A percentile compares a stretch with the other conserved stretches of the same genome.
These are phyloP conservation scores for Zaprionus lachaisei DNA, from an alignment of 1,140 invertebrate species.

Conservation along the genomic window DNA sequence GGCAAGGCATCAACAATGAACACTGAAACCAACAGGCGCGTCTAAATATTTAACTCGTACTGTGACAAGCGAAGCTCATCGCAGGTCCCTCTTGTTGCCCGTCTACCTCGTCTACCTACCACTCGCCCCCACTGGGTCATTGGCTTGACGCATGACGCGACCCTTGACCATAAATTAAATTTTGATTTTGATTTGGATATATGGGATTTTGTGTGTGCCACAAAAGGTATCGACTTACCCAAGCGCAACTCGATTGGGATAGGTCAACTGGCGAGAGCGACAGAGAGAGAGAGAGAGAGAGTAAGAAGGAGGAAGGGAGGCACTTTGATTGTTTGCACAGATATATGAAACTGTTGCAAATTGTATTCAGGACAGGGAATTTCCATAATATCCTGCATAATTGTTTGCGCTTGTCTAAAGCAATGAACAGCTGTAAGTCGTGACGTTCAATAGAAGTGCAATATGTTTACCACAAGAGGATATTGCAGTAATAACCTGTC, in stretches of 20 bases:
- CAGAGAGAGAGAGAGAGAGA: background rate
- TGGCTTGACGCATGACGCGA: conserved; percentile 44
- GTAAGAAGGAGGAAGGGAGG: background rate
- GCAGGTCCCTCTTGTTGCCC: background rate
- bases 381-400: background rate
- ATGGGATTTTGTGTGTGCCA: conserved; percentile 15
- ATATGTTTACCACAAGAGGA: too few relatives aligned
- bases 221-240: conserved; percentile 25
- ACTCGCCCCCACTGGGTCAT: conserved; percentile 22
- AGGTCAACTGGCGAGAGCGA: conserved; percentile 3
- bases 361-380: background rate
- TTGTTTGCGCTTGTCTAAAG: background rate
- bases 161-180: conserved; percentile 54
- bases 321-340: background rate
- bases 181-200: conserved; percentile 41
- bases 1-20: conserved; percentile 32
- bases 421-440: background rate
- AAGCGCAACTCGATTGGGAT: conserved; percentile 13
- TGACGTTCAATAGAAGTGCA: background rate
- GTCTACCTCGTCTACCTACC: background rate
- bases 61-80: conserved; percentile 40
- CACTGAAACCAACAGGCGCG: conserved; percentile 55
- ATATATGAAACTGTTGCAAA: background rate
- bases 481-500: too few relatives aligned
- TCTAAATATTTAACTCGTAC: conserved; percentile 72